Percentiles rank a stretch among this genome's conserved stretches.
These are phyloP conservation scores for Clarias pachynema DNA, from an alignment of 2,797 vertebrate genomes.

Conservation along the genomic window DNA sequence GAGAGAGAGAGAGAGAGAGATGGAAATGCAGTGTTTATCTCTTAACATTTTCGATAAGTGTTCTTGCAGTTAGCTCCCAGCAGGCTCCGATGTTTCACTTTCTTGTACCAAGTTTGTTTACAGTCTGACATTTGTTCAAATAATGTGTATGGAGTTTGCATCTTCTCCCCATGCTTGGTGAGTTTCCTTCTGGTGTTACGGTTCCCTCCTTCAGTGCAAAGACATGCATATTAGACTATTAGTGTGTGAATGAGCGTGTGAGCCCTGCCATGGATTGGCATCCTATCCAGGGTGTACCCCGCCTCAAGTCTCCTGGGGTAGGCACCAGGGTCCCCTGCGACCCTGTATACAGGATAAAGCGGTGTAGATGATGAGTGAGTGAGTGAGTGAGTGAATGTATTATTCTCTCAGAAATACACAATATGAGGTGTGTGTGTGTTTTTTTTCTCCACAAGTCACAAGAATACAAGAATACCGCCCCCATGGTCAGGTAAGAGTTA, in stretches of 20 bases:
- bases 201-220: too few species aligned
- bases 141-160: background rate
- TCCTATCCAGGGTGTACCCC: too few species aligned
- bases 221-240: too few species aligned
- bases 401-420: background rate
- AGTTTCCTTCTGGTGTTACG: too few species aligned
- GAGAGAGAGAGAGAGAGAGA: background rate
- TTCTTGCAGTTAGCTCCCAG: background rate
- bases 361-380: too few species aligned
- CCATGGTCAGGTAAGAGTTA: background rate
- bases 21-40: constrained; percentile 12
- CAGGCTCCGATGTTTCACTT: background rate
- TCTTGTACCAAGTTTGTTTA: background rate
- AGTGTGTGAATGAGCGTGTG: too few species aligned
- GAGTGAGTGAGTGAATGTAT: too few species aligned
- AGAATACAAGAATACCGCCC: background rate
- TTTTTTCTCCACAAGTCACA: background rate
- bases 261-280: too few species aligned
- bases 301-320: too few species aligned
- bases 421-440: background rate
- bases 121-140: background rate
- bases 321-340: too few species aligned
- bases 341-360: too few species aligned
- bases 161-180: too few species aligned
- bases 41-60: constrained; percentile 40